Evolutionary conservation across 2,888 invertebrate genomes (phyloP).

Genomic region (Nysson spinosus): DNA sequence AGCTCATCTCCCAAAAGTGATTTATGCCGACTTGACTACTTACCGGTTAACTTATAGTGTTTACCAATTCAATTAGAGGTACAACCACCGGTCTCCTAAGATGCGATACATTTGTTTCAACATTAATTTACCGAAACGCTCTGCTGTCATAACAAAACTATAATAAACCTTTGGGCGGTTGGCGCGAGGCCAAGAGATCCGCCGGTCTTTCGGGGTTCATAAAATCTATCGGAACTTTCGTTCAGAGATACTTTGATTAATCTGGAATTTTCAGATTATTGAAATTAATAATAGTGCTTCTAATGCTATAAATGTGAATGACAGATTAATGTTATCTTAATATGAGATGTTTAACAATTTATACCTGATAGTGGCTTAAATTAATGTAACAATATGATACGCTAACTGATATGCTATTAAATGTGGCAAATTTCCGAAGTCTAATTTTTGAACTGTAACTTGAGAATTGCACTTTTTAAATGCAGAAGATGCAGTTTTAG

Average conservation of each 20-base stretch:
- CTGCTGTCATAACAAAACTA: slow-evolving; percentile 77
- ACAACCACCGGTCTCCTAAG: slow-evolving; percentile 62
- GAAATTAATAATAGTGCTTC: too few species aligned
- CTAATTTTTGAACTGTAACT: too few species aligned
- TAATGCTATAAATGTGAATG: too few species aligned
- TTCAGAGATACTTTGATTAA: background rate
- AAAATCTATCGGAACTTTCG: slow-evolving; percentile 61
- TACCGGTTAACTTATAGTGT: slow-evolving; percentile 75
- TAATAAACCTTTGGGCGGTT: slow-evolving; percentile 71
- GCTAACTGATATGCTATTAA: too few species aligned
- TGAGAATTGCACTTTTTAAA: too few species aligned
- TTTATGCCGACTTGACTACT: slow-evolving; percentile 71
- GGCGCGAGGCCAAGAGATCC: slow-evolving; percentile 54
- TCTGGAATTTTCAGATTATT: background rate
- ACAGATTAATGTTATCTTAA: too few species aligned
- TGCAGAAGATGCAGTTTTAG: too few species aligned
- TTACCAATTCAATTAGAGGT: slow-evolving; percentile 77
- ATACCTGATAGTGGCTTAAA: too few species aligned
- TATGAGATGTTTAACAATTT: too few species aligned
- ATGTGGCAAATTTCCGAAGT: too few species aligned
- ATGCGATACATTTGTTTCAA: slow-evolving; percentile 75
- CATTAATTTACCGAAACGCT: slow-evolving; percentile 76
- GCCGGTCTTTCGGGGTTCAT: slow-evolving; percentile 54
- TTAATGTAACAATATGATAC: too few species aligned
- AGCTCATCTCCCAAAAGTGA: slow-evolving; percentile 67